Evolutionary conservation across 92 coral and sea anemone species (phyloP), one percentile per base, ranked within the genome.

Genomic region (Phenganax stokvisi): DNA sequence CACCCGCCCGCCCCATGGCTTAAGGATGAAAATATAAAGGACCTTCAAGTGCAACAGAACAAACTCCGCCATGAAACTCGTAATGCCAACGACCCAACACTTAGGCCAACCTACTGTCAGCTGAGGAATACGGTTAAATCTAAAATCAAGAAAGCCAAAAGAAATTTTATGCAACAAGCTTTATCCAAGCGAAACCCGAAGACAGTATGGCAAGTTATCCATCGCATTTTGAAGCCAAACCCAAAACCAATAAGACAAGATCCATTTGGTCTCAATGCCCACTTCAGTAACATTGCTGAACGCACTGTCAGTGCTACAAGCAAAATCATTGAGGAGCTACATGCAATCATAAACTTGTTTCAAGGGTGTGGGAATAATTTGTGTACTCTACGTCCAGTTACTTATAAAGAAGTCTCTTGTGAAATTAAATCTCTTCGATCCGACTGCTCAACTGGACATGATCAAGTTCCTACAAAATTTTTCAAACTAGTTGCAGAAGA

Each of bases 71-170:
- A 62, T 7, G 73, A 62, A 11, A 57, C 83, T 44, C 83, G 83
- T n/a, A 8, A 54, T 56, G n/a, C 83, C 57, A 79, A n/a, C 57
- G 31, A 79, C 72, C 74, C 74, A 28, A 56, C 71, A 37, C 25
- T 54, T 57, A 28, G 82, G 82, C 7, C 15, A 3, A 77, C 69
- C 51, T 58, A 77, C 71, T 55, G 71, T 15, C 56, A 77, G 54
- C 25, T 27, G 28, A 77, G 71, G 44, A 58, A 77, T 29, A 64
- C 30, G 25, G 7, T 76, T 56, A 76, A 71, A 71, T 62, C 83
- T 54, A 79, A 79, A 27, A 64, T 79, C 6, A 79, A 79, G 83
- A 79, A 79, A 56, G 75, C 85, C 13, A 83, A 83, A 83, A 83
- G 85, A 73, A 70, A 66, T 29, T 83, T 83, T 73, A 72, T 83